Percentiles rank a stretch among this genome's conserved stretches.
Evolutionary conservation across 1,140 invertebrate genomes (phyloP).

Genomic region (Zaprionus nigranus): DNA sequence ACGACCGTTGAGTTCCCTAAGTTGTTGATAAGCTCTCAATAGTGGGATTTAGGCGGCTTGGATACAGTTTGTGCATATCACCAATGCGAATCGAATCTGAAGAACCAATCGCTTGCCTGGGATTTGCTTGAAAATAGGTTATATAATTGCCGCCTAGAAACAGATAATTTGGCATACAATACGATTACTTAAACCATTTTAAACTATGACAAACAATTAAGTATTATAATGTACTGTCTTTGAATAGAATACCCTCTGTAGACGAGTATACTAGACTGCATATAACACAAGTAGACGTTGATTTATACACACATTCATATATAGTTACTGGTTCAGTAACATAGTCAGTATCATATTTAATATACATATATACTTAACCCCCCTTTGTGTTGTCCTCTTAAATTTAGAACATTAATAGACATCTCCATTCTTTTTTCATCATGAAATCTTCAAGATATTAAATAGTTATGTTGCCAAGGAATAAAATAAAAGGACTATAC

Average conservation of each 20-base stretch:
- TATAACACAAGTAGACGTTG: no score
- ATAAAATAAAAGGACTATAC: no score
- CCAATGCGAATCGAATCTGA: background rate
- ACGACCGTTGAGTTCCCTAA: slow-evolving; percentile 8
- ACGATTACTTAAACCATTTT: background rate
- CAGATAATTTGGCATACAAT: background rate
- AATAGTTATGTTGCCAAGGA: no score
- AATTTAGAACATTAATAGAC: no score
- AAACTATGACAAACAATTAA: background rate
- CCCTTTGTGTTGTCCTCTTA: no score
- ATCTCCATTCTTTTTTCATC: no score
- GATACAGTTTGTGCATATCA: slow-evolving; percentile 16
- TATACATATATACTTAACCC: no score
- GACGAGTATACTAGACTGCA: no score
- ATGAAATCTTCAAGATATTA: no score
- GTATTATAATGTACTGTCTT: no score
- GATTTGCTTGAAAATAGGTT: background rate
- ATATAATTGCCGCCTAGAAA: background rate
- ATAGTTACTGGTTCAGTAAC: background rate
- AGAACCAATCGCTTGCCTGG: background rate
- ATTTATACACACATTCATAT: background rate
- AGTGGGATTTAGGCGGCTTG: slow-evolving; percentile 14
- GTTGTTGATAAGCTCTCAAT: slow-evolving; percentile 30
- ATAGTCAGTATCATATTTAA: no score
- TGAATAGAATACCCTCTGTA: no score